Conservation (phyloP, 2,888 invertebrate genomes). For the Nymphalis c-album region DNA sequence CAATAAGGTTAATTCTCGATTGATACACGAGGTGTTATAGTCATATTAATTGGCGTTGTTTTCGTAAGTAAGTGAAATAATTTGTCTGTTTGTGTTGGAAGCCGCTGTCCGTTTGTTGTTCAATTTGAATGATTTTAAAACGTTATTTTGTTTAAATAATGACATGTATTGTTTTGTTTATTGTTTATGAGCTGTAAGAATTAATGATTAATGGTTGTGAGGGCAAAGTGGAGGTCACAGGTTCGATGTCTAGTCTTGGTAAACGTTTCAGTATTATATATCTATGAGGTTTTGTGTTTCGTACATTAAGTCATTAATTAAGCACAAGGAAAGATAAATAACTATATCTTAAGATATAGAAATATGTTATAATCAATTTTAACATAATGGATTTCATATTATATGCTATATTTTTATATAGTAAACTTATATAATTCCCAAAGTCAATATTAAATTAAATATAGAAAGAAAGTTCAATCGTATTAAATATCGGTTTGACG, state of each 20-base stretch:
- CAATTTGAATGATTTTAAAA: constrained; percentile 33
- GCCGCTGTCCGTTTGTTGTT: constrained; percentile 32
- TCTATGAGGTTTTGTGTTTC: too few relatives aligned
- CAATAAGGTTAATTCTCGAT: constrained; percentile 42
- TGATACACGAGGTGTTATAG: constrained; percentile 57
- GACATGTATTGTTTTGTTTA: constrained; percentile 22
- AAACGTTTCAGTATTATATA: background rate
- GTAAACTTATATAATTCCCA: background rate
- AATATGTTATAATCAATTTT: too few relatives aligned
- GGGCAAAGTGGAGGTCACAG: background rate
- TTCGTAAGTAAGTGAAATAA: constrained; percentile 61
- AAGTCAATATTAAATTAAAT: constrained; percentile 14
- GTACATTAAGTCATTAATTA: background rate
- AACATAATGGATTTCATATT: too few relatives aligned
- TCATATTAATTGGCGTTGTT: constrained; percentile 71
- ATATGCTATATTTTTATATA: too few relatives aligned
- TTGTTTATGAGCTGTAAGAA: background rate
- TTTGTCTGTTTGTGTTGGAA: constrained; percentile 45
- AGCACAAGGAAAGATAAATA: background rate
- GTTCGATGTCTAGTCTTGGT: constrained; percentile 4
- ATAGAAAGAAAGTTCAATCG: constrained; percentile 44
- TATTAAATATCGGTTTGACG: constrained; percentile 68
- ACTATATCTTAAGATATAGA: too few relatives aligned
- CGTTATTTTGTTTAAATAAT: constrained; percentile 23
- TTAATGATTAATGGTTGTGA: constrained; percentile 9